phyloP scores from a whole-genome alignment of 1,140 invertebrate species.

The Oryctes rhinoceros region DNA sequence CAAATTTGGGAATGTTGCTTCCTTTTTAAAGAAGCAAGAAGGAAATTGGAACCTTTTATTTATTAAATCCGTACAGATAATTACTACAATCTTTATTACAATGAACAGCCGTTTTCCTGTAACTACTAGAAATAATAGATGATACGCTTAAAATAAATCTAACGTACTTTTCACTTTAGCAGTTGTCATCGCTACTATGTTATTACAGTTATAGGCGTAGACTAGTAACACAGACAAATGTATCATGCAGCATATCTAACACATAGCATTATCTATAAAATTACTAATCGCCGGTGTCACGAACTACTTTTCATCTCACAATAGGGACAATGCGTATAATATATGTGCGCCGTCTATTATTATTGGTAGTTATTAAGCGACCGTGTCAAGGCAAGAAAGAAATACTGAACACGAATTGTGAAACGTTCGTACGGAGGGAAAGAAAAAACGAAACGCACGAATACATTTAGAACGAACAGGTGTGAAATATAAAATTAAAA shows the following conservation, averaged over 20 bases:
- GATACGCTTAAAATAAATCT: not conserved
- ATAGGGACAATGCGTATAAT: not conserved
- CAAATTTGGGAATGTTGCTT: too few species aligned
- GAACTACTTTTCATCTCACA: constrained; percentile 5
- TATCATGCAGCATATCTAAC: not conserved
- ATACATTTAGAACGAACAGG: constrained; percentile 28
- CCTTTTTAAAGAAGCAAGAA: too few species aligned
- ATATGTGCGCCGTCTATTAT: not conserved
- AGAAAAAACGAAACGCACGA: constrained; percentile 1
- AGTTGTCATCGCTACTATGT: too few species aligned
- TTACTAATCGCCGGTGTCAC: constrained; percentile 5
- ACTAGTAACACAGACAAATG: not conserved
- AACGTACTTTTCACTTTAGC: not conserved
- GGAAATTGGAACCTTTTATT: too few species aligned
- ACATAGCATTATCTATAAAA: not conserved
- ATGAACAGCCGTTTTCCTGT: too few species aligned
- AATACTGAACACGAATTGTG: not conserved
- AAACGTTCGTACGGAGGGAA: not conserved
- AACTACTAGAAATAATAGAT: too few species aligned
- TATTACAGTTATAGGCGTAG: not conserved
- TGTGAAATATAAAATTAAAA: constrained; percentile 25
- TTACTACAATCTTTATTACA: too few species aligned
- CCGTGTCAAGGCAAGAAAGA: constrained; percentile 13
- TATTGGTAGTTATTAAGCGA: not conserved
- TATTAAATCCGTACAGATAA: too few species aligned